Base-by-base conservation (phyloP, 2,888 invertebrate genomes). In the Apocheima hispidaria region DNA sequence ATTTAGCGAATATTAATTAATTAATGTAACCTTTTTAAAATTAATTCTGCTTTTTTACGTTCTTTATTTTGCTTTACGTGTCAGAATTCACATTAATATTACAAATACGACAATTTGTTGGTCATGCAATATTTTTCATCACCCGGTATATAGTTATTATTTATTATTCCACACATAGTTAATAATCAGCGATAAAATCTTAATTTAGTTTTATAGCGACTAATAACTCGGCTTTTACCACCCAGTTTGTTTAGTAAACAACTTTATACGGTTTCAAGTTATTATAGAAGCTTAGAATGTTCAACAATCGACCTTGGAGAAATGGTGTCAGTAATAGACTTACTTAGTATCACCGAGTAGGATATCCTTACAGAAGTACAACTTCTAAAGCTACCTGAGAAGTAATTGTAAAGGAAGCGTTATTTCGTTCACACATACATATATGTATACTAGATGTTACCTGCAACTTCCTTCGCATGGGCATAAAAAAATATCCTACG, bases 181-280 rank as follows among this genome's bases (percentile, higher is more conserved):
- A 23, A 38, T 36, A 51, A 40, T 33, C 2, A 30, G 33, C 46
- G 55, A 60, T 62, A 51, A 12, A 28, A 61, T 48, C 51, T 36
- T 36, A 57, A 48, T 57, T 48, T 49, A 40, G 56, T 48, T 62
- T 56, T 46, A 56, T 36, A 41, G 35, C 56, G 38, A 21, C 46
- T 56, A 56, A 56, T 61, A 56, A 56, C 48, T 57, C 48, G 6
- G 40, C 23, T 38, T 35, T 52, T 21, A 26, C 33, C 40, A 20
- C 26, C 36, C 36, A 23, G 40, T 61, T 55, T 52, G 52, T 52
- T 57, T 48, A 1, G 16, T 46, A 18, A 62, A 52, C 52, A 52
- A 56, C 56, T 52, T 48, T 56, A 52, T 62, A 60, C n/a, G 61
- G 48, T 40, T 56, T 61, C 49, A 9, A 23, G 41, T 41, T 60